Evolutionary conservation across 2,888 invertebrate species (phyloP).

Genomic region (Polydrusus cervinus): DNA sequence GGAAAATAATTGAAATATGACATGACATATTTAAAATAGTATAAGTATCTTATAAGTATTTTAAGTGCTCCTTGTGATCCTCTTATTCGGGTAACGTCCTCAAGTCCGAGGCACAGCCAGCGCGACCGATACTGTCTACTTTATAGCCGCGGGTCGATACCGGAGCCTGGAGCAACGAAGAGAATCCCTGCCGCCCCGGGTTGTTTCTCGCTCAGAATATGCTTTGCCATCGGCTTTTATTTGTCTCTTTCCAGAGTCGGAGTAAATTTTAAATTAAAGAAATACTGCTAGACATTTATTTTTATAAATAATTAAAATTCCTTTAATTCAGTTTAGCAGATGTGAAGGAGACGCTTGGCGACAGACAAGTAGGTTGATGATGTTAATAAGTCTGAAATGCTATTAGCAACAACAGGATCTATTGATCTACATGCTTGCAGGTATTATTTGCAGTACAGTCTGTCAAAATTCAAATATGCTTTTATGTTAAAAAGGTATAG

Average conservation of each 20-base stretch:
- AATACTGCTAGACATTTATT: neutral
- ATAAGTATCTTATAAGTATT: neutral
- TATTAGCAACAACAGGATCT: too few relatives aligned
- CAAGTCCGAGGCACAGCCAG: conserved; percentile 34
- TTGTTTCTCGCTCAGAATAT: conserved; percentile 27
- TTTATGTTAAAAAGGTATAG: too few relatives aligned
- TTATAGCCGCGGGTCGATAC: conserved; percentile 48
- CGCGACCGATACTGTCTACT: conserved; percentile 36
- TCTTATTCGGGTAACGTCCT: conserved; percentile 26
- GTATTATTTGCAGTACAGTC: too few relatives aligned
- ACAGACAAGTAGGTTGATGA: too few relatives aligned
- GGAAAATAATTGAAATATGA: neutral
- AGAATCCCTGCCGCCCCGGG: conserved; percentile 46
- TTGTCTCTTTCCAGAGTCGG: conserved; percentile 46
- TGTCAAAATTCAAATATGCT: too few relatives aligned
- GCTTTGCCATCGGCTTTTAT: conserved; percentile 33
- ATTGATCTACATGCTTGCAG: too few relatives aligned
- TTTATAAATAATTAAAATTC: too few relatives aligned
- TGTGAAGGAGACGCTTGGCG: too few relatives aligned
- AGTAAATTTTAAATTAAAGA: neutral
- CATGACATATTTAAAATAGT: neutral
- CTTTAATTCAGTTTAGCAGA: too few relatives aligned
- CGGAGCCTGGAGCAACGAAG: conserved; percentile 46
- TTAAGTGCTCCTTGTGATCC: conserved; percentile 11
- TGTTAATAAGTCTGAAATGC: too few relatives aligned